Base-by-base conservation (phyloP, 2,797 vertebrate species). In the Coccyzus lansbergi region DNA sequence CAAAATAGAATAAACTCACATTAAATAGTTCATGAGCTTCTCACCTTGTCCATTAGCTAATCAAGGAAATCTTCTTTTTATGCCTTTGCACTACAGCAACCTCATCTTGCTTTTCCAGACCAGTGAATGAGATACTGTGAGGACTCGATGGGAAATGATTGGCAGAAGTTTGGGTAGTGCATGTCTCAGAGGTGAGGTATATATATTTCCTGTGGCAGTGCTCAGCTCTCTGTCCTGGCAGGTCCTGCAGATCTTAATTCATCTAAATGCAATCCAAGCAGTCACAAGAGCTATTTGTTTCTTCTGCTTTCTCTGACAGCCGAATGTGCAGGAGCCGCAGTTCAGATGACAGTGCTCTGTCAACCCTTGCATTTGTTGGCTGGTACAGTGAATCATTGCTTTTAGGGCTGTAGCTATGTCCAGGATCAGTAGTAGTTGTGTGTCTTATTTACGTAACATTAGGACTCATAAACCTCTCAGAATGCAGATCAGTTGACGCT, bases 241-340 rank as follows among this genome's bases (percentile, higher is more conserved):
- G 80, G 55, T 84, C 87, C 59, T 44, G n/a, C 51, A 86, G 65
- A n/a, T 60, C 62, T 67, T 71, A 78, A 83, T 87, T 63, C 46
- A 11, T 49, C 80, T 71, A 91, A 88, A 88, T 62, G 42, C 34
- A 44, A 8, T 81, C 83, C 94, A 94, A 91, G 63, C 38, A 86
- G 70, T 20, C 63, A 11, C 65, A 88, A 46, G 85, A 84, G 44
- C 44, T 51, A 24, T 84, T 84, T 91, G 65, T 56, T 90, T 49
- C 78, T 82, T 67, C 24, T 82, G 28, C 63, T 79, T 81, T 65
- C 80, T 29, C 55, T 34, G 55, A 16, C 36, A 86, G 46, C 40
- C 0, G 0, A 42, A 58, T 80, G 62, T 75, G 62, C 4, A 9
- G 85, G 44, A 81, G 68, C 60, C 12, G 0, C 9, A 36, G 31